A percentile compares a stretch with the other conserved stretches of the same genome.
Conservation (phyloP, 2,888 invertebrate species). For the Seira sanloemensis region DNA sequence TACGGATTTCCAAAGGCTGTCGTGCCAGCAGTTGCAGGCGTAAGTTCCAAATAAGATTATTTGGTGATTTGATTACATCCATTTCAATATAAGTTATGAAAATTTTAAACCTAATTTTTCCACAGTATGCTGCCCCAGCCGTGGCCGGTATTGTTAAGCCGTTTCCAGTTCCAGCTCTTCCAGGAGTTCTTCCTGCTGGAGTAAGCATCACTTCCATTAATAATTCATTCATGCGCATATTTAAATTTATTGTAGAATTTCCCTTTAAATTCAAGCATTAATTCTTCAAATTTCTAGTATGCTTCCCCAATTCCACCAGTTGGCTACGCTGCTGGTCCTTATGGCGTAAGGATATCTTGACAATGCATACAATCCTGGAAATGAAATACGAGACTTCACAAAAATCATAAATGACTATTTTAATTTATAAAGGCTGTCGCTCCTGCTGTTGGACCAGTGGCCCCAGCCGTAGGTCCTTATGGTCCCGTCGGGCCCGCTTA, state of each 20-base stretch:
- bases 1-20: constrained; percentile 1
- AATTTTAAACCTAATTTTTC: background rate
- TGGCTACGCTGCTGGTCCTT: background rate
- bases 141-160: constrained; percentile 10
- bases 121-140: constrained; percentile 26
- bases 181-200: background rate
- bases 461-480: background rate
- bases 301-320: constrained; percentile 6
- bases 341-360: background rate
- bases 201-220: background rate
- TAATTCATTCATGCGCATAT: background rate
- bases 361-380: too few relatives aligned
- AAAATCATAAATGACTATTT: background rate
- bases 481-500: background rate
- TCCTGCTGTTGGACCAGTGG: constrained; percentile 15
- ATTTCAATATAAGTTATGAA: constrained; percentile 16
- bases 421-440: background rate
- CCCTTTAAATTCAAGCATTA: too few relatives aligned
- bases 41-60: background rate
- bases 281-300: background rate
- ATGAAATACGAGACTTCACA: background rate
- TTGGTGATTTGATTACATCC: background rate
- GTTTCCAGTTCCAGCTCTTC: constrained; percentile 1
- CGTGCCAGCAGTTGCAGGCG: background rate
- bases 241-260: background rate